phyloP scores from a whole-genome alignment of 2,797 vertebrate species.

The Borostomias antarcticus region DNA sequence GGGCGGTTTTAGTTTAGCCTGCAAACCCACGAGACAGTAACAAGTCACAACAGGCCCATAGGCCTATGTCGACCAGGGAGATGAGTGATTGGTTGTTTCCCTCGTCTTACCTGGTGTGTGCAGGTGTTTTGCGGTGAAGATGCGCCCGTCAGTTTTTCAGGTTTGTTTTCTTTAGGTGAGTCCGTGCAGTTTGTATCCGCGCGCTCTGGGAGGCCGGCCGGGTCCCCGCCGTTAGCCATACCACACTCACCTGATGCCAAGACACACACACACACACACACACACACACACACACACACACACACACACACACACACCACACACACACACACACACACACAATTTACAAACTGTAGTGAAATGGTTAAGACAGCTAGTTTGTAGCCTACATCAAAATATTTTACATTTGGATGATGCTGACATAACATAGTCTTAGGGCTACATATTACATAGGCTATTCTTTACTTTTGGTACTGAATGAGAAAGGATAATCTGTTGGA shows the following conservation, averaged over 20 bases:
- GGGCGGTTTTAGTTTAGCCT: no score
- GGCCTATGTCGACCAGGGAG: neutral
- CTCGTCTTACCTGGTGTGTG: conserved; percentile 86
- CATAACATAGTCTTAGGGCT: no score
- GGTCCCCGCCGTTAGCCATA: conserved; percentile 91
- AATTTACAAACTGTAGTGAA: neutral
- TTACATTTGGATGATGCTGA: no score
- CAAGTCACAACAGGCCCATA: neutral
- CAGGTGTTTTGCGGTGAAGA: conserved; percentile 83
- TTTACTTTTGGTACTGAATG: no score
- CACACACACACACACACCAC: conserved; percentile 16
- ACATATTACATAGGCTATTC: no score
- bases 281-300: conserved; percentile 4
- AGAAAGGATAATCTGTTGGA: no score
- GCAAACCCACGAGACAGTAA: no score
- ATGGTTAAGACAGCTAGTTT: no score
- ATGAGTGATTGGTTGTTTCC: neutral
- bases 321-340: conserved; percentile 12
- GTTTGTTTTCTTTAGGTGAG: conserved; percentile 81
- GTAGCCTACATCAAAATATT: no score
- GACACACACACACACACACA: neutral
- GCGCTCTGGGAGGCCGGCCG: conserved; percentile 84
- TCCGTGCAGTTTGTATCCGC: conserved; percentile 85
- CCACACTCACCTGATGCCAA: conserved; percentile 31
- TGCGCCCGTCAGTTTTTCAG: conserved; percentile 72